Evolutionary conservation across 2,797 vertebrate genomes (phyloP), one percentile per base, ranked within the genome.

Genomic region (Atherinosoma microstoma): DNA sequence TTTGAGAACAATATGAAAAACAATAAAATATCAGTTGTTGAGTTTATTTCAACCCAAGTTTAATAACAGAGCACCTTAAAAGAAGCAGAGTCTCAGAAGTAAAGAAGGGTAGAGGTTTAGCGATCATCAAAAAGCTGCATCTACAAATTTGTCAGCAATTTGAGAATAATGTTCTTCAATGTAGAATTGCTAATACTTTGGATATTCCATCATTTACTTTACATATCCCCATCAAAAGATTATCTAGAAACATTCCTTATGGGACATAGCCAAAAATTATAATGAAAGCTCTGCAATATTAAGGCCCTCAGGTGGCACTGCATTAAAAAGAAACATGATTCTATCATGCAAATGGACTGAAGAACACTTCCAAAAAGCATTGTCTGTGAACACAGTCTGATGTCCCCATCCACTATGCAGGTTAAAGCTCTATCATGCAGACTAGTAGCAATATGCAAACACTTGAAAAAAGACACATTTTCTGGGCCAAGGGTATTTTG

Each of bases 11-110:
- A 0, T 1, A 16, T 2, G 27, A 70, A 58, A 73, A 64, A 67
- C 76, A 13, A 67, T 70, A 72, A 32, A 58, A 42, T 18, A 38
- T 27, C 4, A 36, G 22, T 24, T 29, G 22, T 65, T 35, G 34
- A 13, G n/a, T 8, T 32, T 12, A 10, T n/a, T 49, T 9, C 3
- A 42, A 16, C 38, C 15, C 2, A 1, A 45, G 40, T 45, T 18
- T 45, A 18, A 18, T 6, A 18, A 4, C 15, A 5, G 20, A 45
- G 42, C 18, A 45, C 42, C 42, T 45, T 45, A 1, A 45, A 45
- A 45, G 42, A 18, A 13, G 40, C 40, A 18, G 18, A 20, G 2
- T 49, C 20, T n/a, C 2, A 18, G 20, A n/a, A n/a, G 45, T 49
- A n/a, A n/a, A n/a, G 20, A 49, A 10, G 20, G 18, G 6, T 9